Evolutionary conservation across 2,888 invertebrate species (phyloP).

Genomic region (Eulithis testata): DNA sequence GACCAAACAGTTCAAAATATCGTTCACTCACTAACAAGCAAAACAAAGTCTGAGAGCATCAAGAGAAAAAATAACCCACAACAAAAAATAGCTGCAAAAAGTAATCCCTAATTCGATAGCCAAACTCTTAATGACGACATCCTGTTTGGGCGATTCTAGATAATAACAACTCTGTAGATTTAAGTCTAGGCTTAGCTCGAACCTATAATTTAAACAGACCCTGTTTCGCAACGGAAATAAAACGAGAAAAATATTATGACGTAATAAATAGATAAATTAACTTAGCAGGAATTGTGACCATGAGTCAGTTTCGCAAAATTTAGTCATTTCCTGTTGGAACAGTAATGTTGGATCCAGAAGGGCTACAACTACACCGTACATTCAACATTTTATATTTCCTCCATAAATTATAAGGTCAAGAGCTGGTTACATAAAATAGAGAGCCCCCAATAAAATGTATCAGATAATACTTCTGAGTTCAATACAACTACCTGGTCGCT

Average conservation of each 20-base stretch:
- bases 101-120: slow-evolving; percentile 32
- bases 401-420: slow-evolving; percentile 17
- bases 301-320: slow-evolving; percentile 52
- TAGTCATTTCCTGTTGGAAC: slow-evolving; percentile 61
- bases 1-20: slow-evolving; percentile 12
- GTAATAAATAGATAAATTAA: slow-evolving; percentile 55
- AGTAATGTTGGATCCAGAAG: slow-evolving; percentile 34
- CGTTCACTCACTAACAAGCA: slow-evolving; percentile 21
- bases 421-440: slow-evolving; percentile 36
- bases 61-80: slow-evolving; percentile 5
- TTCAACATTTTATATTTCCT: slow-evolving; percentile 5
- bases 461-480: slow-evolving; percentile 70
- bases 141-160: slow-evolving; percentile 68
- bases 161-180: slow-evolving; percentile 59
- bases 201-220: slow-evolving; percentile 30
- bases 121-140: slow-evolving; percentile 63
- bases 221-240: slow-evolving; percentile 26
- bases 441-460: slow-evolving; percentile 68
- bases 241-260: slow-evolving; percentile 18
- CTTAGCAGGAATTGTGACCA: slow-evolving; percentile 51
- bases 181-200: slow-evolving; percentile 34
- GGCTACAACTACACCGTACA: slow-evolving; percentile 2
- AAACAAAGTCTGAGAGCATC: slow-evolving; percentile 11
- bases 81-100: slow-evolving; percentile 29
- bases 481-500: slow-evolving; percentile 80